These are phyloP conservation scores for Drosophila bunnanda DNA, from an alignment of 2,888 invertebrate genomes.

Conservation along the genomic window DNA sequence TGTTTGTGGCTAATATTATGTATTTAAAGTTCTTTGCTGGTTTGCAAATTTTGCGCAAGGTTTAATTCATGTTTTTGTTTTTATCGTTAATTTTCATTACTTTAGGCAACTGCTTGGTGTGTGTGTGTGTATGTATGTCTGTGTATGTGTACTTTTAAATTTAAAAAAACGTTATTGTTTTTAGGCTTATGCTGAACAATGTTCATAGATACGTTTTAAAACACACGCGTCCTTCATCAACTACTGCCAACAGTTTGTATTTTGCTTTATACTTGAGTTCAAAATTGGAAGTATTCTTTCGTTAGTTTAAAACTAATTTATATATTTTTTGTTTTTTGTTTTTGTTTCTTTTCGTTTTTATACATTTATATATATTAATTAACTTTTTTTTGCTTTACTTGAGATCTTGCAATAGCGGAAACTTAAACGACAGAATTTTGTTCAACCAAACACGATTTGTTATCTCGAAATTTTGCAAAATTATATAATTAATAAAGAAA, in stretches of 20 bases:
- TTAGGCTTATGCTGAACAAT: constrained; percentile 77
- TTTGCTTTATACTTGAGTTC: constrained; percentile 55
- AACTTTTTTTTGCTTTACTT: constrained; percentile 69
- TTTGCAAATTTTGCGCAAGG: constrained; percentile 72
- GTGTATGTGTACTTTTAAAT: constrained; percentile 46
- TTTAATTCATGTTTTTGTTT: constrained; percentile 54
- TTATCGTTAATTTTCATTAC: constrained; percentile 33
- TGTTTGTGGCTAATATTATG: constrained; percentile 61
- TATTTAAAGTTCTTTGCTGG: constrained; percentile 75
- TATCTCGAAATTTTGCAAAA: constrained; percentile 31
- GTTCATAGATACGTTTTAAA: constrained; percentile 71
- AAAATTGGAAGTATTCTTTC: constrained; percentile 73
- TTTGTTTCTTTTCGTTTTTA: constrained; percentile 27
- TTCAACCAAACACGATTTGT: constrained; percentile 42
- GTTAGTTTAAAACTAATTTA: constrained; percentile 68
- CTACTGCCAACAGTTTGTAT: constrained; percentile 46
- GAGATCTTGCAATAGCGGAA: constrained; percentile 71
- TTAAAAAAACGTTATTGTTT: constrained; percentile 47
- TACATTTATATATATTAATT: constrained; percentile 46
- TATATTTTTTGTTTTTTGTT: constrained; percentile 48
- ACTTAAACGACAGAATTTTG: constrained; percentile 38
- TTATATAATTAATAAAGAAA: constrained; percentile 13
- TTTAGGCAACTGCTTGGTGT: constrained; percentile 76
- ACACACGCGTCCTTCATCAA: constrained; percentile 54
- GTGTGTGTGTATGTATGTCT: constrained; percentile 46